Evolutionary conservation across 2,888 invertebrate species (phyloP), one percentile per base, ranked within the genome.

Genomic region (Dermolepida albohirtum): DNA sequence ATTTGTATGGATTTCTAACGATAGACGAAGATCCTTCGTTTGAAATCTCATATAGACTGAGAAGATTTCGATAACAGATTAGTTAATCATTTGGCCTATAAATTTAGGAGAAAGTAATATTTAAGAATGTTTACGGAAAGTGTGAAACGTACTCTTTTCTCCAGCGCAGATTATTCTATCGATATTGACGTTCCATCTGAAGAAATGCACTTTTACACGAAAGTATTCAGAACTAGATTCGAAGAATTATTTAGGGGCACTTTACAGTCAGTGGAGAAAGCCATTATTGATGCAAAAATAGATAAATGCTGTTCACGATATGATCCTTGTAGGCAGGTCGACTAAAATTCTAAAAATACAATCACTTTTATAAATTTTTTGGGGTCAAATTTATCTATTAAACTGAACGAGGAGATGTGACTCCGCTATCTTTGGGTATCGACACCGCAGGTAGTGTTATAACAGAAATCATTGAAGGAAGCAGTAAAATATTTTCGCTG

Each of bases 401-500:
- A 81, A 64, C 81, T 81, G 43, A 81, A 82, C 65, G 82, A 82
- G 71, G 81, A 81, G 91, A 91, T 78, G 90, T 91, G 0, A 86
- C 90, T 11, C 89, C 87, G 73, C 82, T 92, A 16, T 92, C 92
- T 0, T 84, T 92, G 54, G 92, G 92, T 43, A 91, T 92, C 68
- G 94, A 94, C 81, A 92, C 92, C 0, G 91, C 92, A 16, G 92
- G 92, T n/a, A 92, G 93, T 11, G 92, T 93, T 1, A 92, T 93
- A 92, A 84, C 86, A 17, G 88, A 87, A 73, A 85, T 89, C 67
- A 84, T 89, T 69, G 87, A 88, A 76, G 79, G 89, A 74, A 88
- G 87, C 74, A 81, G 86, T 2, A 80, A 85, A 39, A 87, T 87
- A 70, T 88, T 2, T 83, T 84, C 1, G 85, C 85, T 5, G 88